Conservation (phyloP, 2,888 invertebrate species). For the Zygaena filipendulae region DNA sequence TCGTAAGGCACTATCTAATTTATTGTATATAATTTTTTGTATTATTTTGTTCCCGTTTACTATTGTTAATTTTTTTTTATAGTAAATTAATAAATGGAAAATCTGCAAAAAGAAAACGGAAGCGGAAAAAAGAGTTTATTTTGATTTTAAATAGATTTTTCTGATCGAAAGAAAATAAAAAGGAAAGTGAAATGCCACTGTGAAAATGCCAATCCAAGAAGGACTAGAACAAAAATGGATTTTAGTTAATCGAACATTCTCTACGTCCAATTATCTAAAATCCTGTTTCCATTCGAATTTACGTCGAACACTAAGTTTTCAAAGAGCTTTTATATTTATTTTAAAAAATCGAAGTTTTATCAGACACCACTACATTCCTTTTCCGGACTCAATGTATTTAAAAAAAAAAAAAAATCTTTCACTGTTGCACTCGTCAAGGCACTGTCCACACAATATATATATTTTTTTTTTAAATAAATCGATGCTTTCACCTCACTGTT, state of each 20-base stretch:
- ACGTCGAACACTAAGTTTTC: slow-evolving; percentile 30
- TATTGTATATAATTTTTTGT: slow-evolving; percentile 32
- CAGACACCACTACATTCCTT: slow-evolving; percentile 34
- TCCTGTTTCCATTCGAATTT: slow-evolving; percentile 28
- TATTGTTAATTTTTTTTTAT: slow-evolving; percentile 25
- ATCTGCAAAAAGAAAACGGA: slow-evolving; percentile 58
- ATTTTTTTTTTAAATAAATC: slow-evolving; percentile 27
- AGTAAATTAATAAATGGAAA: slow-evolving; percentile 30
- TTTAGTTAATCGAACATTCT: slow-evolving; percentile 42
- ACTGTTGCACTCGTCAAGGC: slow-evolving; percentile 40
- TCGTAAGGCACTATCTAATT: slow-evolving; percentile 55
- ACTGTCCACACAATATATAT: slow-evolving; percentile 49
- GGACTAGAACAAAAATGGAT: slow-evolving; percentile 21
- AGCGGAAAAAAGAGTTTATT: slow-evolving; percentile 48
- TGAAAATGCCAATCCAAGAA: slow-evolving; percentile 24
- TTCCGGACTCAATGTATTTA: slow-evolving; percentile 22
- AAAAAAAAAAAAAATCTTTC: slow-evolving; percentile 23
- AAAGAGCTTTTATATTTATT: slow-evolving; percentile 25
- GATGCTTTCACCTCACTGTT: slow-evolving; percentile 52
- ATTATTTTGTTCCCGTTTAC: slow-evolving; percentile 53
- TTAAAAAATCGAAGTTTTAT: slow-evolving; percentile 18
- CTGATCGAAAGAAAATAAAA: too few species aligned
- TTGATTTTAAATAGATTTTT: slow-evolving; percentile 24
- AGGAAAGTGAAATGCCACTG: slow-evolving; percentile 12
- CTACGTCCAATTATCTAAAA: slow-evolving; percentile 47